Evolutionary conservation across 2,888 invertebrate species (phyloP).

Genomic region (Hedya salicella): DNA sequence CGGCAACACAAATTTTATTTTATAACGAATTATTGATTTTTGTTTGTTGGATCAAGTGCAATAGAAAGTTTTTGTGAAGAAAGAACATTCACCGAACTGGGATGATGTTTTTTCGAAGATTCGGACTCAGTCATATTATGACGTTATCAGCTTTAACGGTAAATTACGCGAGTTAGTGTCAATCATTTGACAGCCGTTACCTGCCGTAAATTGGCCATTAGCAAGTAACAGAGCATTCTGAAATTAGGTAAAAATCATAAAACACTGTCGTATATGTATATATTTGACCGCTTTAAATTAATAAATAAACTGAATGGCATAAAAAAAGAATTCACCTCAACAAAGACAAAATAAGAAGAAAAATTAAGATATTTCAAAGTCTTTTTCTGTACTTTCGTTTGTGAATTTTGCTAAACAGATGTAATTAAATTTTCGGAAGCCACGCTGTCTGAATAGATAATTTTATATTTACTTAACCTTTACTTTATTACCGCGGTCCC

Average conservation of each 20-base stretch:
- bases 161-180: no score
- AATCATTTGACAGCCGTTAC: no score
- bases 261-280: no score
- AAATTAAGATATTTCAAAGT: background rate
- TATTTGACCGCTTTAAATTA: no score
- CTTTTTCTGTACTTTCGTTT: background rate
- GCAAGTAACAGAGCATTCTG: no score
- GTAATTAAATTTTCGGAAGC: slow-evolving; percentile 32
- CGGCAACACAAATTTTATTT: slow-evolving; percentile 46
- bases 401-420: slow-evolving; percentile 15
- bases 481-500: slow-evolving; percentile 31
- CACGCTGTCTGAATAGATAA: slow-evolving; percentile 36
- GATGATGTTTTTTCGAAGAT: background rate
- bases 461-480: slow-evolving; percentile 37
- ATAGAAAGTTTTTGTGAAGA: background rate
- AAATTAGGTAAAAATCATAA: no score
- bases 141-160: no score
- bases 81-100: no score
- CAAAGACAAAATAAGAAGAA: background rate
- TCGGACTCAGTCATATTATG: no score
- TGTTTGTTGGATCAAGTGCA: background rate
- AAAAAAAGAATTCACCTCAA: no score
- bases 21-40: background rate
- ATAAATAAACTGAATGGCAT: no score
- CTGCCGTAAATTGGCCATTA: no score